phyloP scores from a whole-genome alignment of 2,888 invertebrate genomes.

The Harmothoe impar region DNA sequence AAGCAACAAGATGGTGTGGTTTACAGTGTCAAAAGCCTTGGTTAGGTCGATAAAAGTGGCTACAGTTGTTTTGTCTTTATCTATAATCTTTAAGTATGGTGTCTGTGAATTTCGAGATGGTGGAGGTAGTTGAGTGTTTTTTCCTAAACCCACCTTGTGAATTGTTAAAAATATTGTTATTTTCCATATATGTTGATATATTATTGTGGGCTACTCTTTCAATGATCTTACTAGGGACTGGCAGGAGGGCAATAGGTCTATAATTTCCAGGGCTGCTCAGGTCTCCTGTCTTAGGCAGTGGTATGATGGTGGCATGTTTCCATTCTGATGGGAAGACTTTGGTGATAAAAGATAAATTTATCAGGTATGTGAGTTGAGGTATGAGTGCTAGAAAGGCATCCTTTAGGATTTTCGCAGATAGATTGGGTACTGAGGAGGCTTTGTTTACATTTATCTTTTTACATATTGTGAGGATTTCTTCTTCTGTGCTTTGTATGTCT shows the following conservation, averaged over 20 bases:
- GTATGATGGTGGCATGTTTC: too few relatives aligned
- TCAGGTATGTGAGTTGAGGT: not conserved
- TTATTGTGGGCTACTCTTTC: not conserved
- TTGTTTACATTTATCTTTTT: not conserved
- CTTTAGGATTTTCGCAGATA: not conserved
- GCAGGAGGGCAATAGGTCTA: not conserved
- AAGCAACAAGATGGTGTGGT: not conserved
- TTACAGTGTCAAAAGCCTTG: slow-evolving; percentile 7
- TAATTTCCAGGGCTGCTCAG: not conserved
- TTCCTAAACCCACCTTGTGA: not conserved
- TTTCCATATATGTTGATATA: not conserved
- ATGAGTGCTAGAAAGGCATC: not conserved
- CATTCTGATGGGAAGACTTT: not conserved
- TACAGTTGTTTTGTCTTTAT: not conserved
- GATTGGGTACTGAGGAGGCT: not conserved
- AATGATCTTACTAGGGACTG: not conserved
- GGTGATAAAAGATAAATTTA: not conserved
- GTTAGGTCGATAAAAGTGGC: not conserved
- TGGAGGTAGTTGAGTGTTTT: not conserved
- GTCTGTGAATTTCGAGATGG: not conserved
- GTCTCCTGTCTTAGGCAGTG: too few relatives aligned
- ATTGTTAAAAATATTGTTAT: not conserved
- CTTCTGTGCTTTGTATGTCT: too few relatives aligned
- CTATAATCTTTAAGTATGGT: not conserved
- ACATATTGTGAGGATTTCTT: too few relatives aligned